Base-by-base conservation (phyloP, 2,113 vertebrate genomes). In the Brienomyrus brachyistius region DNA sequence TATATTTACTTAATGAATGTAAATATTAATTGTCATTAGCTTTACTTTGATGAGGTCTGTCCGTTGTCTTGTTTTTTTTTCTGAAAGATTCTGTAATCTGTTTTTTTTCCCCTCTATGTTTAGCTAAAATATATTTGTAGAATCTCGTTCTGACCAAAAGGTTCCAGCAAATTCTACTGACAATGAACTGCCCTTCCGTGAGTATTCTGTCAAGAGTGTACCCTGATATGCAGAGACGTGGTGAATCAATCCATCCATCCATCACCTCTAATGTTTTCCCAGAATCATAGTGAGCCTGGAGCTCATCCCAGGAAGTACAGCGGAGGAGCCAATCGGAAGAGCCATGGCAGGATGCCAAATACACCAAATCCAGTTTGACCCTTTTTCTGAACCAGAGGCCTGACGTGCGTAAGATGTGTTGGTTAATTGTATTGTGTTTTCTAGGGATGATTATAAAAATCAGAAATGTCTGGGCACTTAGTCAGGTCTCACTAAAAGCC, bases 1-100 rank as follows among this genome's bases (percentile, higher is more conserved):
- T 84, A 48, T 84, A 84, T 47, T 84, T 84, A 84, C 80, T 84
- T 84, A 84, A 50, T 84, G 21, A 85, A 85, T 86, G 50, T 35
- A 54, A 86, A n/a, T 84, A 48, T 48, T 84, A 84, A 21, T 84
- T 84, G 21, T 48, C 17, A 3, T 21, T 84, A 45, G 21, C 1
- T 21, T 84, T 48, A 4, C 82, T 47, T 47, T 47, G 8, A 47
- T 48, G 19, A n/a, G 47, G 82, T 43, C 82, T 48, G 45, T 84
- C 19, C 8, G 10, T 45, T 84, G 82, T 84, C 35, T 8, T 11
- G 27, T 77, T 4, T 82, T 82, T 43, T 70, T 21, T 45, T 84
- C 23, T n/a, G 21, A 45, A n/a, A 48, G 45, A 21, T 84, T 48
- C 45, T 23, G 15, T 48, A 19, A 45, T 45, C 43, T 43, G 19